phyloP scores from a whole-genome alignment of 2,797 vertebrate genomes.

The Halcyon leucocephala region DNA sequence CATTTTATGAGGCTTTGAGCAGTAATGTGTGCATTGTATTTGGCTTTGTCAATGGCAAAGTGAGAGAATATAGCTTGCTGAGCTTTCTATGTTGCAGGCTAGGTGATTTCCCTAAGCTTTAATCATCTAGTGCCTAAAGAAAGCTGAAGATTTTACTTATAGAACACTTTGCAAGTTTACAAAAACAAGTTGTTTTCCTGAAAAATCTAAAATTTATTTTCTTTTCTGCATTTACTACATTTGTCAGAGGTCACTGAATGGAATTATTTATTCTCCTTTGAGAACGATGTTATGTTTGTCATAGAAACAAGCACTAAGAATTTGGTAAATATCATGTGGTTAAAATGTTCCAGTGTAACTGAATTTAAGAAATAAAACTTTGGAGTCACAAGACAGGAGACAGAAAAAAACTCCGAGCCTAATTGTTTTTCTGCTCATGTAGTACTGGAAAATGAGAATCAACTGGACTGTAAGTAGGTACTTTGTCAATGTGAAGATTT shows the following conservation, averaged over 20 bases:
- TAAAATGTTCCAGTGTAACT: not conserved
- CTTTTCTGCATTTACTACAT: not conserved
- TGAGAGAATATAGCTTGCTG: not conserved
- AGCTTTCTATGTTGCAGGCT: not conserved
- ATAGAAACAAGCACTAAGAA: not conserved
- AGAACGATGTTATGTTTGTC: not conserved
- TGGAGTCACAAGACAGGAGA: not conserved
- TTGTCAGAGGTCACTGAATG: not conserved
- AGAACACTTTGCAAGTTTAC: not conserved
- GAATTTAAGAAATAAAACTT: not conserved
- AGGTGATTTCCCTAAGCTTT: not conserved
- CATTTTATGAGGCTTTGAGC: constrained; percentile 2
- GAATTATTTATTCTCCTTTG: not conserved
- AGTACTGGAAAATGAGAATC: not conserved
- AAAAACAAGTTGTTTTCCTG: not conserved
- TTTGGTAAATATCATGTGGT: not conserved
- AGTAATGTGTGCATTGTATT: not conserved
- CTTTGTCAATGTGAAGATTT: not conserved
- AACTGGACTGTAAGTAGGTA: not conserved
- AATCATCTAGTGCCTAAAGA: not conserved
- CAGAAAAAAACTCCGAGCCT: not conserved
- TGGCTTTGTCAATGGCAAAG: not conserved
- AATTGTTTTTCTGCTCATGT: not conserved
- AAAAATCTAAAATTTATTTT: not conserved
- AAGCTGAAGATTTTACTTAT: not conserved